Evolutionary conservation across 2,797 vertebrate genomes (phyloP).

Genomic region (Girardinus metallicus): DNA sequence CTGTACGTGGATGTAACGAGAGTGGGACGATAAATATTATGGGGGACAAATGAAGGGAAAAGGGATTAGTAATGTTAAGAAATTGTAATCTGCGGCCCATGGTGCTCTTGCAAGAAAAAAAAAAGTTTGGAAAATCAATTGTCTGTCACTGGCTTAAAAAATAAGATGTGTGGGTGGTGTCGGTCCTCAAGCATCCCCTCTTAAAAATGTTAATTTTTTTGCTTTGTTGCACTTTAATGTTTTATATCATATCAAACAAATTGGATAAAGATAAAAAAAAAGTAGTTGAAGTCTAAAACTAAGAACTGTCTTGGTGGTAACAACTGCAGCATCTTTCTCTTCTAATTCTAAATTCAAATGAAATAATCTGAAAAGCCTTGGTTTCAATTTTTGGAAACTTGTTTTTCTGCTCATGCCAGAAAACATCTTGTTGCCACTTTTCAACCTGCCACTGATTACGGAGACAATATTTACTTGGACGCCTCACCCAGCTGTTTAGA

Average conservation of each 20-base stretch:
- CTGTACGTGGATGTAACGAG: conserved; percentile 41
- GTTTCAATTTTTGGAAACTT: background rate
- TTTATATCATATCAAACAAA: background rate
- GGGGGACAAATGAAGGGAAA: conserved; percentile 27
- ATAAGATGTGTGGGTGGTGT: background rate
- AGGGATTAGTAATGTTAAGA: conserved; percentile 45
- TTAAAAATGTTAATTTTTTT: background rate
- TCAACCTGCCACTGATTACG: background rate
- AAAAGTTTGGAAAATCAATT: conserved; percentile 14
- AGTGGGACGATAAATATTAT: conserved; percentile 25
- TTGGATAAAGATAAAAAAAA: background rate
- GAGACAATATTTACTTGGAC: background rate
- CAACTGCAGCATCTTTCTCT: background rate
- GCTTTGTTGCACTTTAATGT: background rate
- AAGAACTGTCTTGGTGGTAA: background rate
- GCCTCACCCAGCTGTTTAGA: background rate
- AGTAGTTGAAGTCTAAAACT: background rate
- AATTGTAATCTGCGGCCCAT: conserved; percentile 37
- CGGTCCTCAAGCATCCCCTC: background rate
- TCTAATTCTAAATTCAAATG: background rate
- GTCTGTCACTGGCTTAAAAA: conserved; percentile 19
- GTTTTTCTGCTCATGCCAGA: background rate
- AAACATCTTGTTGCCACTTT: background rate
- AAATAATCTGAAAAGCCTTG: background rate
- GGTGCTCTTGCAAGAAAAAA: conserved; percentile 30